These are phyloP conservation scores for Camponotus pennsylvanicus DNA, from an alignment of 1,140 invertebrate genomes.

Conservation along the genomic window DNA sequence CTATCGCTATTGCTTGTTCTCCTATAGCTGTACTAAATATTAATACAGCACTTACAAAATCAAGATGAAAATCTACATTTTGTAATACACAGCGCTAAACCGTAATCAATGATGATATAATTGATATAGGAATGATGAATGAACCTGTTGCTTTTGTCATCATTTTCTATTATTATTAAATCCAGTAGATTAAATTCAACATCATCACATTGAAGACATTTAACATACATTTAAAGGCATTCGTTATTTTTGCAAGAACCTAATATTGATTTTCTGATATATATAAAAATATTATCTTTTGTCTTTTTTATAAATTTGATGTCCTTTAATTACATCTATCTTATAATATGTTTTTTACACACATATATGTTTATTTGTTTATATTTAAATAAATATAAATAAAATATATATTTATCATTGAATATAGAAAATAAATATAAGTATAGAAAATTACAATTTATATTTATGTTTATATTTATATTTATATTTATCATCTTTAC, in stretches of 20 bases:
- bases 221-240: neutral
- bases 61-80: slow-evolving; percentile 26
- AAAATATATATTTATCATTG: slow-evolving; percentile 14
- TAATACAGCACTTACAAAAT: neutral
- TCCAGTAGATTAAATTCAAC: neutral
- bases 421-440: neutral
- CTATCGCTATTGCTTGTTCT: slow-evolving; percentile 24
- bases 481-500: neutral
- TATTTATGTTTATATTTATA: neutral
- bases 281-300: neutral
- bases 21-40: slow-evolving; percentile 3
- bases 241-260: neutral
- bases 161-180: neutral
- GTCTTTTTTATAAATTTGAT: neutral
- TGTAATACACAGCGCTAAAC: neutral
- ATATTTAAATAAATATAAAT: neutral
- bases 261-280: neutral
- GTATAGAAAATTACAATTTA: slow-evolving; percentile 3
- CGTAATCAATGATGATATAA: neutral
- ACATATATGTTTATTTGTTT: neutral
- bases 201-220: neutral
- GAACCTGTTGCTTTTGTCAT: neutral
- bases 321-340: neutral
- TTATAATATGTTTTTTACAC: neutral
- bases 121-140: neutral